These are phyloP conservation scores for Ivindomyrus marchei DNA, from an alignment of 2,113 vertebrate genomes.

Conservation along the genomic window DNA sequence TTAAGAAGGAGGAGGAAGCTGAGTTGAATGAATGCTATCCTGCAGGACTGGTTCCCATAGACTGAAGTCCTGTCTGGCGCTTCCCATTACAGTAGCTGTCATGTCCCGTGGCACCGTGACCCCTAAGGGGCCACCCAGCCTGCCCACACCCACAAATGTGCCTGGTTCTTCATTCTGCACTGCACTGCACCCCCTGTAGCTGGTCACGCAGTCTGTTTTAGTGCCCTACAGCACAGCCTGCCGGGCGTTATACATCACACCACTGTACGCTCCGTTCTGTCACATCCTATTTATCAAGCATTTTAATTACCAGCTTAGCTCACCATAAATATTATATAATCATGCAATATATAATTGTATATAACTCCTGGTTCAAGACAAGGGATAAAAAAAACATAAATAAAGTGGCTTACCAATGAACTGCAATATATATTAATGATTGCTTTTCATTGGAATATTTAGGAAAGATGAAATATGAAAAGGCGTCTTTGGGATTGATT, in stretches of 20 bases:
- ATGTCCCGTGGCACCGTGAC: constrained; percentile 47
- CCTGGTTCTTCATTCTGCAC: constrained; percentile 37
- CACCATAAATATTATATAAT: constrained; percentile 6
- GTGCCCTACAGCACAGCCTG: background rate
- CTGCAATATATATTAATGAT: constrained; percentile 3
- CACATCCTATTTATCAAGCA: background rate
- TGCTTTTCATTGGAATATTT: background rate
- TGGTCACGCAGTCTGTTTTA: background rate
- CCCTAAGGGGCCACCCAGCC: constrained; percentile 33
- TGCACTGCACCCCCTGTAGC: background rate
- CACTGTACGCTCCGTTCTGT: background rate
- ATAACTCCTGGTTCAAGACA: background rate
- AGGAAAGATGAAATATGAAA: constrained; percentile 5
- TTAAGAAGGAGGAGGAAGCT: constrained; percentile 93
- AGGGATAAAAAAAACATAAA: background rate
- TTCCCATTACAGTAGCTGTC: constrained; percentile 76
- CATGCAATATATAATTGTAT: constrained; percentile 1
- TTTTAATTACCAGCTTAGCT: background rate
- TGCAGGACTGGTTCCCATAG: constrained; percentile 97
- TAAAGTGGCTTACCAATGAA: background rate
- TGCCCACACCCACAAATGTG: constrained; percentile 11
- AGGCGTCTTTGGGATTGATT: background rate
- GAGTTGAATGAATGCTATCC: constrained; percentile 99
- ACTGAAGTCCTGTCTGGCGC: constrained; percentile 84
- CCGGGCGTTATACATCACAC: background rate